A percentile compares a stretch with the other conserved stretches of the same genome.
Evolutionary conservation across 2,113 vertebrate genomes (phyloP).

Genomic region (Hylia prasina): DNA sequence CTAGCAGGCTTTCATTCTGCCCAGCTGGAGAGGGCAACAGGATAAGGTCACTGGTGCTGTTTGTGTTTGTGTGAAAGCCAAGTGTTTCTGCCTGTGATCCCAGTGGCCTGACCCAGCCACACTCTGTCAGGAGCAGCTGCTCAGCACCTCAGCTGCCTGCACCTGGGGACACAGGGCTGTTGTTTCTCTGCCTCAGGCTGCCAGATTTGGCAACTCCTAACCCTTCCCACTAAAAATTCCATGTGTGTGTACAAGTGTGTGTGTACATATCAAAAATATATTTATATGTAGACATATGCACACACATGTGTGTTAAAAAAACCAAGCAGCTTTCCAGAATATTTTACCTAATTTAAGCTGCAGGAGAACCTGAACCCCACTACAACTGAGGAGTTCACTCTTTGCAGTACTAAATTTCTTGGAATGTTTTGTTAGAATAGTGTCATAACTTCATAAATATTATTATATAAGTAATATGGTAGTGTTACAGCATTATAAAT

Average conservation of each 20-base stretch:
- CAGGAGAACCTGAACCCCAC: neutral
- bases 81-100: neutral
- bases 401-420: neutral
- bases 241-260: rapidly evolving
- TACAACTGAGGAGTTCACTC: neutral
- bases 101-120: neutral
- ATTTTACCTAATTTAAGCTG: neutral
- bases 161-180: neutral
- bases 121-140: rapidly evolving
- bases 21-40: neutral
- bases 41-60: neutral
- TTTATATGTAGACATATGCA: neutral
- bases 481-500: neutral
- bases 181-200: neutral
- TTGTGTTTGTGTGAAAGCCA: neutral
- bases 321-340: neutral
- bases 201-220: neutral
- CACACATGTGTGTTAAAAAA: neutral
- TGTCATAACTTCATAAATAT: neutral
- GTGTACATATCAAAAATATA: neutral
- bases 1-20: neutral
- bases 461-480: neutral
- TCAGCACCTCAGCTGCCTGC: neutral
- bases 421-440: neutral
- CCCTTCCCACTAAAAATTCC: neutral